Evolutionary conservation across 2,888 invertebrate species (phyloP).

Genomic region (Geotrupes spiniger): DNA sequence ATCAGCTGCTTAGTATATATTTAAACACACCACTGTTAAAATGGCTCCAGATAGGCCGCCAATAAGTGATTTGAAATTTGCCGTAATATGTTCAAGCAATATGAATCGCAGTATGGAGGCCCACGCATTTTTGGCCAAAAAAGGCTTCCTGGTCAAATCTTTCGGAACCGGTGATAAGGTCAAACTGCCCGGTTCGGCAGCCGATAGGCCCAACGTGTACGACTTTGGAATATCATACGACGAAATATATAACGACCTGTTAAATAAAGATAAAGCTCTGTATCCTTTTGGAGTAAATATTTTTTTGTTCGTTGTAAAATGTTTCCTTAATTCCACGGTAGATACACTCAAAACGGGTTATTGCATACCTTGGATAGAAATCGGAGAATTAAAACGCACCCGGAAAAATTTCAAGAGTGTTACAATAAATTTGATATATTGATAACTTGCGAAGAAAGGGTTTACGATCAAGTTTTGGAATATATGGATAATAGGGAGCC

Average conservation of each 20-base stretch:
- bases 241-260: constrained; percentile 90
- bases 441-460: constrained; percentile 96
- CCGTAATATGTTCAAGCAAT: constrained; percentile 98
- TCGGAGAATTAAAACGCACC: constrained; percentile 87
- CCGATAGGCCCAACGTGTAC: constrained; percentile 93
- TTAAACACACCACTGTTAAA: too few species aligned
- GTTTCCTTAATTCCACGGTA: constrained; percentile 43
- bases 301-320: constrained; percentile 11
- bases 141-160: constrained; percentile 92
- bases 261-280: constrained; percentile 87
- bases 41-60: constrained; percentile 20
- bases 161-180: constrained; percentile 95
- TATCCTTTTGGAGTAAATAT: constrained; percentile 54
- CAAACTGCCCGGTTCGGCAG: constrained; percentile 92
- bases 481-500: constrained; percentile 83
- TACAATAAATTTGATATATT: constrained; percentile 92
- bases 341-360: constrained; percentile 96
- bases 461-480: constrained; percentile 97
- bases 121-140: constrained; percentile 94
- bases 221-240: constrained; percentile 96
- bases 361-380: constrained; percentile 98
- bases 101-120: constrained; percentile 99
- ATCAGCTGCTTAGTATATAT: too few species aligned
- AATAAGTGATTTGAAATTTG: constrained; percentile 66
- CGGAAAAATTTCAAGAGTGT: constrained; percentile 91